Base-by-base conservation (phyloP, 2,113 vertebrate species). In the Rhabdomys dilectus region DNA sequence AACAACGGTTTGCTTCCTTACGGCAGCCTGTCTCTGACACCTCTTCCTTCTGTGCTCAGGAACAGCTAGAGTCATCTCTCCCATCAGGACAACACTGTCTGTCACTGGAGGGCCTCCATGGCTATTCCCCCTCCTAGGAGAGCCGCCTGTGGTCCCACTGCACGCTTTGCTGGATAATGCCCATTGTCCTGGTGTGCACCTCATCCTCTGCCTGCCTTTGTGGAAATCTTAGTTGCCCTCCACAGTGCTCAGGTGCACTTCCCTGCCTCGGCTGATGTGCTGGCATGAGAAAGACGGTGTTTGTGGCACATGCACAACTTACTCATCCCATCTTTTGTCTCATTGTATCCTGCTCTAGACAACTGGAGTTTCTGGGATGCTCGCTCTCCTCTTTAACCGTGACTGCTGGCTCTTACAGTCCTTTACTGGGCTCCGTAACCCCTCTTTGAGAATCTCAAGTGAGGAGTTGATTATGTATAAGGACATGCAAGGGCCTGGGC, bases 251-350 rank as follows among this genome's bases (percentile, higher is more conserved):
- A 72, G 31, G 48, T 5, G 2, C 19, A 81, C 58, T 10, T 11
- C 42, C 85, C 58, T 80, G 72, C 58, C 42, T 68, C 31, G 39
- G 78, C 75, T 77, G 51, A 84, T 0, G 2, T 9, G 12, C 62
- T 0, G 0, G 75, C 29, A n/a, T 16, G 51, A 34, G 42, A 51
- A 10, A 42, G 48, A 45, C 1, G 48, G 2, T 1, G 36, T 15
- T 53, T 1, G n/a, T 73, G 42, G 39, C 4, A 19, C 9, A 11
- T 5, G 39, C 26, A 64, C 16, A 1, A 7, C 5, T 12, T 51
- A 45, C 56, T 34, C 2, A 7, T 24, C 36, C 39, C 53, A 88
- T n/a, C 91, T 42, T 78, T 64, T 6, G 60, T n/a, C 29, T 78
- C 75, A 76, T 12, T 81, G 76, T 68, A 42, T 60, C n/a, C 39